Evolutionary conservation across 1,140 invertebrate genomes (phyloP).

Genomic region (Eurosta solidaginis): DNA sequence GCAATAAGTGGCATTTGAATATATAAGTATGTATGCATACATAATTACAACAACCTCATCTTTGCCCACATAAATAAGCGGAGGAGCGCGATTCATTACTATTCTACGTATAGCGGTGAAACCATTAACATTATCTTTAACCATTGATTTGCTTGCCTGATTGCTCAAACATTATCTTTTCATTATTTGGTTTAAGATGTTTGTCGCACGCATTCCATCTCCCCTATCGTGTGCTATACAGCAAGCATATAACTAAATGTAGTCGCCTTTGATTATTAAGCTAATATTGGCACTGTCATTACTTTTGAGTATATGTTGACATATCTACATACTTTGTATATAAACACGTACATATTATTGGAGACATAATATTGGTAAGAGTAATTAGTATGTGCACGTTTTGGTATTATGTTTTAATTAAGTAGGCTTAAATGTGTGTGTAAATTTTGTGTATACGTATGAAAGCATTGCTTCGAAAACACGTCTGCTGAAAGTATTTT

Average conservation of each 20-base stretch:
- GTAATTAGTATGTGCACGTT: neutral
- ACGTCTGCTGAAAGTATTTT: too few species aligned
- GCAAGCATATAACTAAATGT: neutral
- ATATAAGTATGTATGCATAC: neutral
- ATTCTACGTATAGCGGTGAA: neutral
- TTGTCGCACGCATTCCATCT: neutral
- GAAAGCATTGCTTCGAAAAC: too few species aligned
- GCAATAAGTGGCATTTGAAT: neutral
- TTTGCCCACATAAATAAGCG: too few species aligned
- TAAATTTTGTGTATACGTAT: too few species aligned
- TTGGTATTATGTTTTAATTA: too few species aligned
- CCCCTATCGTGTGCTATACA: neutral
- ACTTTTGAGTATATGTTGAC: neutral
- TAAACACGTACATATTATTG: neutral
- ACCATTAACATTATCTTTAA: neutral
- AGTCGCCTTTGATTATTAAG: slow-evolving; percentile 4
- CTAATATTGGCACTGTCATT: slow-evolving; percentile 4
- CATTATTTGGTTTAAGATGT: neutral
- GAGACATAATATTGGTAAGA: neutral
- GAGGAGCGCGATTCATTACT: too few species aligned
- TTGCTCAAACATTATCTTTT: neutral
- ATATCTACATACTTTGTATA: neutral
- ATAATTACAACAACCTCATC: too few species aligned
- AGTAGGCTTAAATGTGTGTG: too few species aligned
- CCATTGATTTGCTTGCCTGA: slow-evolving; percentile 11